Evolutionary conservation across 2,113 vertebrate species (phyloP), one percentile per base, ranked within the genome.

Genomic region (Heterocephalus glaber): DNA sequence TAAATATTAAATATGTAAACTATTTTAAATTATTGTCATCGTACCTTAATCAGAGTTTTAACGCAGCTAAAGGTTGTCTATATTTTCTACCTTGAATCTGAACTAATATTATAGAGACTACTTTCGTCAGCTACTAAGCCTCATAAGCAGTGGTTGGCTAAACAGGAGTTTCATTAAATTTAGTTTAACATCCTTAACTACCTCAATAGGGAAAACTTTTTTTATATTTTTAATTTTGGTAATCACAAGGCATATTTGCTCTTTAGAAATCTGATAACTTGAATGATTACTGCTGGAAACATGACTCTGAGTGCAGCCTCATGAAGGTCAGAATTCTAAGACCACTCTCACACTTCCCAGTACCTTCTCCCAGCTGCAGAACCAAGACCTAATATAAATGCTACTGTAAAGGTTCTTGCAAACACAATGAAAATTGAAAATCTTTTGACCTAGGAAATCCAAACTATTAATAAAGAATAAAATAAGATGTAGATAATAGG

Each of bases 1-100:
- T 72, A 44, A 81, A 47, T 83, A 89, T 86, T 80, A 85, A 92
- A 65, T 72, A 66, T 61, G 41, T 35, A 86, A 95, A 58, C 54
- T 82, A 20, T 74, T 76, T 74, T 44, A 58, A 65, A 76, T 86
- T 81, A 74, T 35, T 70, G 28, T 91, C 60, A 8, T 58, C 88
- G 30, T 81, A 81, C 13, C 54, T 89, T 83, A 86, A n/a, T 61
- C 52, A 58, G 35, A 74, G 28, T 56, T 83, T 88, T 63, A 38
- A 56, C 11, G 35, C 33, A 92, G 10, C 9, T 77, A 66, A 35
- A 81, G 35, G 2, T 47, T 63, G 2, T 89, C 56, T 65, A 80
- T 80, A 66, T 79, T 66, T 70, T 86, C n/a, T 61, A 44, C 72
- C 35, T 68, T 68, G 22, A 81, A 72, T 80, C 92, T 83, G 19